Base-by-base conservation (phyloP, 2,113 vertebrate genomes). In the Oryzias javanicus region DNA sequence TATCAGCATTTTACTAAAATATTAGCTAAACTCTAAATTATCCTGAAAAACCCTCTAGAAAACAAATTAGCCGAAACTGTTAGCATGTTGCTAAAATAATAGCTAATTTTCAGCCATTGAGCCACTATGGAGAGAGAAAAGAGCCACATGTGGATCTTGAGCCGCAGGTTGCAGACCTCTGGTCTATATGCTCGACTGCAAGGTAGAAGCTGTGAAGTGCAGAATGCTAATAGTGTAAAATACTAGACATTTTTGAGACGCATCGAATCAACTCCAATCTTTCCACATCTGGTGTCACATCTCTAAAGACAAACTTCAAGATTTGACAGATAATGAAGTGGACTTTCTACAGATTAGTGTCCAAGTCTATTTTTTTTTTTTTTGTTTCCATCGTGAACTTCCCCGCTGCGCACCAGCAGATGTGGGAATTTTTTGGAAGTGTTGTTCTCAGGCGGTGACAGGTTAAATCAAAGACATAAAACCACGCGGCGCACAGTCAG, bases 211-310 rank as follows among this genome's bases (percentile, higher is more conserved):
- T 54, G 55, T 3, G 55, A 70, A 41, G 64, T 49, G 64, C 60
- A 55, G 89, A 82, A 90, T 90, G 76, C 74, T 88, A 86, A 89
- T 80, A 60, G n/a, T 48, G 57, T 61, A 80, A 74, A 81, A 82
- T 55, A 72, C 65, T 70, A 81, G 70, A 83, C 74, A 67, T 74
- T 86, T 74, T 80, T 65, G 74, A 76, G 75, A 74, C 81, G 66
- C 73, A 72, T 72, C 71, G 78, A 78, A 90, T 90, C 86, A 89
- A 89, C 89, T 89, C 72, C 84, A 87, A 87, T 90, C 86, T 88
- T 86, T 89, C 84, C 66, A 82, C 81, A 73, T 88, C 55, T 20
- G 47, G 57, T 83, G 81, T 88, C 82, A 72, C 72, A 82, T 88
- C 81, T 68, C 74, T 47, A 42, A 56, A 71, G 44, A 55, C 55